Base-by-base conservation (phyloP, 2,113 vertebrate genomes). In the Bujurquina vittata region DNA sequence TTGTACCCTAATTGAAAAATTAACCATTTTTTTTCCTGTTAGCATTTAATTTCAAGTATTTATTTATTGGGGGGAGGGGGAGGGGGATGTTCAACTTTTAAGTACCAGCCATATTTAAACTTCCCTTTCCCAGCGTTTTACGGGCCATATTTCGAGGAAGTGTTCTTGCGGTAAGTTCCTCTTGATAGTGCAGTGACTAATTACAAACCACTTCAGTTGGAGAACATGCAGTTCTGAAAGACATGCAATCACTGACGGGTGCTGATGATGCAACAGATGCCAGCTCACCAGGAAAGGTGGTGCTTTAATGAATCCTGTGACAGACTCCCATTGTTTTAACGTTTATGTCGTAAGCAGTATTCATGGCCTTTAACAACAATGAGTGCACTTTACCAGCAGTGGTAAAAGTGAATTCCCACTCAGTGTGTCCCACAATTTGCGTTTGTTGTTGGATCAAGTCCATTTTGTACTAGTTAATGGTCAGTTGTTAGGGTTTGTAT, bases 261-360 rank as follows among this genome's bases (percentile, higher is more conserved):
- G n/a, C n/a, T n/a, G 85, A 86, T 92, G 93, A 93, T 89, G 93
- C 91, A 94, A 91, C 89, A 84, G 72, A 88, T 80, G 83, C 86
- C 87, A 86, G 77, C 84, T 90, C 86, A 90, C 92, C 85, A 89
- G 87, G 87, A 91, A 90, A 93, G 89, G 86, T 83, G 86, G 86
- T 1, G 43, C 81, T 81, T 82, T 90, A 86, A 83, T 81, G 80
- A 84, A 56, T 79, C 92, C 86, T 62, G 6, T 62, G 81, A 86
- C 79, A 86, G 87, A 85, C 75, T 65, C 87, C 83, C 23, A 83
- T 93, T 91, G 91, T 94, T 88, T 84, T 74, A 90, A 69, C 80
- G 77, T 83, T 75, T 75, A 9, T 67, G 75, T 73, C 7, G 43
- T 62, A 49, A 76, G 80, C 65, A 79, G 82, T 89, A 83, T 82